phyloP scores from a whole-genome alignment of 2,113 vertebrate genomes.

The Fulica atra region DNA sequence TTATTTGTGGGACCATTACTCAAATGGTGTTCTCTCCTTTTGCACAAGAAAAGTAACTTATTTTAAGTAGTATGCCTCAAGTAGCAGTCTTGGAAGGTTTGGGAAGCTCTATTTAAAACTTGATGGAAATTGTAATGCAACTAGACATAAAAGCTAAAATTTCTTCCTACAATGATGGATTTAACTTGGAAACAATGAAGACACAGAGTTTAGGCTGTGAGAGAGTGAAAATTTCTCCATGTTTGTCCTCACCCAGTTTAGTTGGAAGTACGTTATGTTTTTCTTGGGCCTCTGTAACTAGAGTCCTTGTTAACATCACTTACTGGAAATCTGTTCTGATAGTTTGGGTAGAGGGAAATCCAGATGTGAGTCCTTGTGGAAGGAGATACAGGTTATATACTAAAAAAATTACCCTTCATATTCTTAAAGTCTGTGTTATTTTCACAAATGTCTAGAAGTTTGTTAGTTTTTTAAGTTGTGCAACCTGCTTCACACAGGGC shows the following conservation, averaged over 20 bases:
- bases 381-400: not conserved
- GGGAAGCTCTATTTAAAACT: not conserved
- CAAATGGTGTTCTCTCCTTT: not conserved
- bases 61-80: not conserved
- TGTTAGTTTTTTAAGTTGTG: not conserved
- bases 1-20: not conserved
- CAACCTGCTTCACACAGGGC: not conserved
- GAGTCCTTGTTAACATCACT: not conserved
- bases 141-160: not conserved
- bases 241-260: not conserved
- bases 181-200: not conserved
- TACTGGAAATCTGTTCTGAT: not conserved
- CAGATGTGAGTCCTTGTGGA: rapidly evolving
- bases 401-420: not conserved
- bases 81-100: not conserved
- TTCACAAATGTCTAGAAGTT: not conserved
- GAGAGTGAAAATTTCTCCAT: not conserved
- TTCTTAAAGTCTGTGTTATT: not conserved
- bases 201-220: not conserved
- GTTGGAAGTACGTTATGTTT: not conserved
- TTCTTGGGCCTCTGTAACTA: not conserved
- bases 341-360: not conserved
- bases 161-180: not conserved
- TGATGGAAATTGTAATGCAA: not conserved
- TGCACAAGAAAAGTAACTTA: not conserved